Percentiles rank a stretch among this genome's conserved stretches.
phyloP scores from a whole-genome alignment of 2,797 vertebrate genomes.

The Alcedo quadribrachys region DNA sequence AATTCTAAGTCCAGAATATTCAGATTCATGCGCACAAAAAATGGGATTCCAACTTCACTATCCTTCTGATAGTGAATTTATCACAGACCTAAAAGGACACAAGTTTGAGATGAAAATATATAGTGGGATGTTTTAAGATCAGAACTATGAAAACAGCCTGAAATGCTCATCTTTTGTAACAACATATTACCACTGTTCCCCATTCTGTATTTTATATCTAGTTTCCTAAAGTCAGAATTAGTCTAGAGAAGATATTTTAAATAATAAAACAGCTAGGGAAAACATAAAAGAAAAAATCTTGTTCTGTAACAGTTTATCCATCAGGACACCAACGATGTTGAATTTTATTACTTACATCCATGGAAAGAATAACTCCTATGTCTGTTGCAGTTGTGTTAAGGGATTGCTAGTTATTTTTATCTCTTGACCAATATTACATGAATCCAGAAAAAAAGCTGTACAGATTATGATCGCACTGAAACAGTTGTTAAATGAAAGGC shows the following conservation, averaged over 20 bases:
- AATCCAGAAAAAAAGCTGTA: not conserved
- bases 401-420: not conserved
- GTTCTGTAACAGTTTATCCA: not conserved
- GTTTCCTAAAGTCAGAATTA: not conserved
- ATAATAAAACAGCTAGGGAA: not conserved
- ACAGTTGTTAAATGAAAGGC: slow-evolving; percentile 30
- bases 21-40: not conserved
- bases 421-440: not conserved
- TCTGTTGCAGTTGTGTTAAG: not conserved
- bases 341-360: not conserved
- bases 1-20: not conserved
- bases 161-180: not conserved
- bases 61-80: not conserved
- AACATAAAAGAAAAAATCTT: not conserved
- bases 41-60: not conserved
- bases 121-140: not conserved
- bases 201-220: not conserved
- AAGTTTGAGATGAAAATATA: not conserved
- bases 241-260: not conserved
- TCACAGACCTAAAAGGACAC: not conserved
- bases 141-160: not conserved
- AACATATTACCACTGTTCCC: accelerated
- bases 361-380: not conserved
- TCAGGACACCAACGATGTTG: not conserved
- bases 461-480: not conserved